Base-by-base conservation (phyloP, 2,797 vertebrate genomes). In the Hoplostethus mediterraneus region DNA sequence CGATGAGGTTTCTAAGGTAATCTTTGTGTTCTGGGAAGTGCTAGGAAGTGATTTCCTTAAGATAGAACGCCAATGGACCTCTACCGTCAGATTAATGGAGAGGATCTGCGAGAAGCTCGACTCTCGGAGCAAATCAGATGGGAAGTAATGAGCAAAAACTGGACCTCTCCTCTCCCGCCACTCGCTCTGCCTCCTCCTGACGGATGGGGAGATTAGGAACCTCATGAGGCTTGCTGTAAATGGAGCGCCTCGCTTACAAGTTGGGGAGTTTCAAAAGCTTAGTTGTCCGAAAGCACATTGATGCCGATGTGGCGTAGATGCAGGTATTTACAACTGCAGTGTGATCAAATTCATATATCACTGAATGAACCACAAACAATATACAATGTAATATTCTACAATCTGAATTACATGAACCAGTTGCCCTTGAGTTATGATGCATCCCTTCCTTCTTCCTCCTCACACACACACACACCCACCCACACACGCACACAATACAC, bases 111-210 rank as follows among this genome's bases (percentile, higher is more conserved):
- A 82, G 84, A 86, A 14, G 71, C 87, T 85, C 59, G 77, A 86
- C 77, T 92, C 77, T 83, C 80, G 87, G 82, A 89, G 87, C 85
- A 91, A 90, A 91, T 90, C 90, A 88, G 86, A 91, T 84, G 84
- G 86, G 88, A 94, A 92, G 92, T 94, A 93, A 94, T 93, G 94
- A 92, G 81, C 90, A 90, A 89, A 93, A 83, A 90, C 91, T 89
- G 90, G 88, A 91, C 90, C 75, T 85, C 55, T 87, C 75, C 76
- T 77, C 62, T 83, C 53, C 84, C 74, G 80, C 77, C 78, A 77
- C 75, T 78, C 64, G 61, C 71, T 89, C 80, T 86, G 73, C 81
- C 83, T 89, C 82, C 84, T 85, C 81, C 79, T 88, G 90, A 84
- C 90, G 88, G 88, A 92, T 82, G 89, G 91, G 89, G 92, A 93